These are phyloP conservation scores for Chelidonichthys spinosus DNA, from an alignment of 2,797 vertebrate species.

Conservation along the genomic window DNA sequence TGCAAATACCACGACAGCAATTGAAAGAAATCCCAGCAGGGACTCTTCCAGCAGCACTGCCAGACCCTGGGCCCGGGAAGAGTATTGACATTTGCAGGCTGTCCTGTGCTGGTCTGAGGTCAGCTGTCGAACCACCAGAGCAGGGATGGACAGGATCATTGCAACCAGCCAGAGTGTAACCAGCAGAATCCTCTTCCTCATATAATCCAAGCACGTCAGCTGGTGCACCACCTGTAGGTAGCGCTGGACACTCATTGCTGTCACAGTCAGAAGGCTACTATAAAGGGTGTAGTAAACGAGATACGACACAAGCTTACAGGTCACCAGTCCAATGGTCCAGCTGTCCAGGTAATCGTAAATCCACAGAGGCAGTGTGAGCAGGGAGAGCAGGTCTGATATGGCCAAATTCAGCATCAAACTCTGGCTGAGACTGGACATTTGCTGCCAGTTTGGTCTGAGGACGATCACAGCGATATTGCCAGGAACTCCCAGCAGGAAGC, in stretches of 20 bases:
- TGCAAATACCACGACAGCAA: background rate
- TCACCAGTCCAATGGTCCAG: constrained; percentile 51
- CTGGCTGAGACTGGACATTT: constrained; percentile 57
- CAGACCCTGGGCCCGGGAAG: background rate
- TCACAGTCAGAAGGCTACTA: constrained; percentile 44
- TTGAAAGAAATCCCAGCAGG: background rate
- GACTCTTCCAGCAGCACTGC: constrained; percentile 7
- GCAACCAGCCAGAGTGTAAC: constrained; percentile 39
- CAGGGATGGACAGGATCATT: constrained; percentile 20
- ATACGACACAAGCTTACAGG: constrained; percentile 62
- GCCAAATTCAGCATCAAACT: constrained; percentile 73
- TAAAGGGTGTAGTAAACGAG: constrained; percentile 46
- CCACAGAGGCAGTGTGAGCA: constrained; percentile 63
- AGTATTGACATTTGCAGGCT: rapidly evolving
- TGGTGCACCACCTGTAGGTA: constrained; percentile 61
- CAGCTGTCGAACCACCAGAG: constrained; percentile 14
- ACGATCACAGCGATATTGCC: constrained; percentile 62
- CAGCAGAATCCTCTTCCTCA: constrained; percentile 13
- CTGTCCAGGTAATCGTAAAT: constrained; percentile 50
- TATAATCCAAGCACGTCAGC: background rate
- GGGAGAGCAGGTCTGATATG: constrained; percentile 63
- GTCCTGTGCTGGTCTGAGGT: rapidly evolving
- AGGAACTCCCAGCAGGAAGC: constrained; percentile 67
- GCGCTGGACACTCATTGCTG: constrained; percentile 65
- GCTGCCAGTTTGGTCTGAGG: constrained; percentile 47